These are phyloP conservation scores for Gonioctena quinquepunctata DNA, from an alignment of 1,140 invertebrate genomes.

Conservation along the genomic window DNA sequence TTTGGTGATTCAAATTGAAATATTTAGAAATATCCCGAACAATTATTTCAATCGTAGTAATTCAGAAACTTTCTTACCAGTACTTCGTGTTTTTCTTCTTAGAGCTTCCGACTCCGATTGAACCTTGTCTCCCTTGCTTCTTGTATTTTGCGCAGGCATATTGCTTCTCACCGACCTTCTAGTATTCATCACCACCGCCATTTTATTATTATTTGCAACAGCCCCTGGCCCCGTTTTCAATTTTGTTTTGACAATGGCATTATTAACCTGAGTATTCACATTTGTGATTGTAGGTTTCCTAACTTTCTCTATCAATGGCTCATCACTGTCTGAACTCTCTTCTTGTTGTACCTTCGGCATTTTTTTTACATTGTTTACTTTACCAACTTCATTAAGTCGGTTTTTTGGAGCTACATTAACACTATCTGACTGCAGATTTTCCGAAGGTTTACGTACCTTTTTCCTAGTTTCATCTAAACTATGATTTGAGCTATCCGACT, in stretches of 20 bases:
- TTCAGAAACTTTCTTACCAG: conserved; percentile 61
- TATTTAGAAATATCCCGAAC: no score
- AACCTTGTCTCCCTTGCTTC: conserved; percentile 48
- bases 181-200: conserved; percentile 44
- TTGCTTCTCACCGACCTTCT: conserved; percentile 42
- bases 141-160: conserved; percentile 47
- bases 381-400: conserved; percentile 11
- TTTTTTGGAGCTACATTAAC: background rate
- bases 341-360: conserved; percentile 47
- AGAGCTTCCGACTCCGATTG: conserved; percentile 42
- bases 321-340: conserved; percentile 76
- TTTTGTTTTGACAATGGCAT: background rate
- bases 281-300: conserved; percentile 55
- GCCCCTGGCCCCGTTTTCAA: conserved; percentile 22
- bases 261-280: conserved; percentile 15
- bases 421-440: background rate
- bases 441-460: conserved; percentile 62
- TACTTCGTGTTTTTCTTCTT: conserved; percentile 67
- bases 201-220: conserved; percentile 33
- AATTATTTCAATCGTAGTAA: no score
- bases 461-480: conserved; percentile 59
- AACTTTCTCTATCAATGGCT: conserved; percentile 76
- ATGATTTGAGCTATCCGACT: conserved; percentile 74
- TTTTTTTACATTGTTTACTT: conserved; percentile 24
- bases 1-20: no score